Evolutionary conservation across 2,797 vertebrate genomes (phyloP).

Genomic region (Diglossa cyanea): DNA sequence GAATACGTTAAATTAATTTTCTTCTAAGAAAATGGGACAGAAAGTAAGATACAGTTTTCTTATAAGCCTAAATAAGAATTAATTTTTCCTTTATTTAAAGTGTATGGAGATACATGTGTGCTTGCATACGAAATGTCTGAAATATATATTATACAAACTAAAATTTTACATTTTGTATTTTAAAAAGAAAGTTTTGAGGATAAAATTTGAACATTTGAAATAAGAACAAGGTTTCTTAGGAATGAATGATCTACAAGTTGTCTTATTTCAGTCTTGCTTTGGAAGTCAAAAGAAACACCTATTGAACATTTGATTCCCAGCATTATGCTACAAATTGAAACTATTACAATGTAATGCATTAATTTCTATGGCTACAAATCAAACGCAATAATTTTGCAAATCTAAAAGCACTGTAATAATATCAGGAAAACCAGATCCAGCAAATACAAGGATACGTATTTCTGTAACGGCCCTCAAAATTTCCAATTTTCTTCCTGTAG

Average conservation of each 20-base stretch:
- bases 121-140: neutral
- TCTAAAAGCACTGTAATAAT: neutral
- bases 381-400: neutral
- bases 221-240: neutral
- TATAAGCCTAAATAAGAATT: neutral
- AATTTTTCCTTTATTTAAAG: neutral
- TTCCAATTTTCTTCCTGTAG: constrained; percentile 68
- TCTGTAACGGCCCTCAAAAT: constrained; percentile 88
- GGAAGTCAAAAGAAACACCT: neutral
- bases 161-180: neutral
- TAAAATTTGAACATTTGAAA: neutral
- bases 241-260: neutral
- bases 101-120: neutral
- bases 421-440: neutral
- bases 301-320: neutral
- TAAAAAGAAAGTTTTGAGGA: neutral
- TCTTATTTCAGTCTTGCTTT: neutral
- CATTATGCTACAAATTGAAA: constrained; percentile 5
- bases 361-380: neutral
- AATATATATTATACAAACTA: neutral
- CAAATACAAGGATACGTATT: constrained; percentile 91
- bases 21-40: neutral
- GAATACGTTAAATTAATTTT: neutral
- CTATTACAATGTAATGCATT: neutral
- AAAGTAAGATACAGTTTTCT: neutral